These are phyloP conservation scores for Cantharis flavilabris DNA, from an alignment of 2,888 invertebrate species.

Conservation along the genomic window DNA sequence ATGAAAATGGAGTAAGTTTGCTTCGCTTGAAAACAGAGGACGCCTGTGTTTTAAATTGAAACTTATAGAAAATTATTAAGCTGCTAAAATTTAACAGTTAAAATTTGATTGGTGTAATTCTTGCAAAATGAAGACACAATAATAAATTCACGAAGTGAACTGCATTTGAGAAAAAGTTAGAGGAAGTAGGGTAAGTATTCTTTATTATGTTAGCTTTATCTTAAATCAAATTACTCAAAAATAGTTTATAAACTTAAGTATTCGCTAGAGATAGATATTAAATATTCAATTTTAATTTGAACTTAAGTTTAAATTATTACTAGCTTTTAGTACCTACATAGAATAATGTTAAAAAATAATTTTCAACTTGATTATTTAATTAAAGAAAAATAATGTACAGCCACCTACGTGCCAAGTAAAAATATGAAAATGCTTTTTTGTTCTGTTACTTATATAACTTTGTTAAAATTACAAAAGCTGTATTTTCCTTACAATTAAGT, in stretches of 20 bases:
- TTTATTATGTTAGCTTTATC: neutral
- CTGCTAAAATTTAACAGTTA: neutral
- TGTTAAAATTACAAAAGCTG: neutral
- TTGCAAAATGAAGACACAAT: neutral
- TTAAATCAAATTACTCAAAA: neutral
- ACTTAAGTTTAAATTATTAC: neutral
- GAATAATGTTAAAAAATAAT: neutral
- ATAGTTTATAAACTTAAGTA: neutral
- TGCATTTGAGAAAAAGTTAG: neutral
- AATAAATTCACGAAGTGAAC: neutral
- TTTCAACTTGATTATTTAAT: neutral
- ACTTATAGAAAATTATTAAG: neutral
- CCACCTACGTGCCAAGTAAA: neutral
- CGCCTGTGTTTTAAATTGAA: neutral
- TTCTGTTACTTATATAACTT: neutral
- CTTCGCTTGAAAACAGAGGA: neutral
- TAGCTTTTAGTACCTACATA: neutral
- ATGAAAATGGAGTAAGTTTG: neutral
- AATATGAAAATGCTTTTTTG: neutral
- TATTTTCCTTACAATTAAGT: neutral
- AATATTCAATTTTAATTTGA: neutral
- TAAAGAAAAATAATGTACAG: neutral
- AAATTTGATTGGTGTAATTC: neutral
- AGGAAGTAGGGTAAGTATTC: neutral
- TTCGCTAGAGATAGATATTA: neutral